Conservation (phyloP, 2,113 vertebrate species). For the Prochilodus magdalenae region DNA sequence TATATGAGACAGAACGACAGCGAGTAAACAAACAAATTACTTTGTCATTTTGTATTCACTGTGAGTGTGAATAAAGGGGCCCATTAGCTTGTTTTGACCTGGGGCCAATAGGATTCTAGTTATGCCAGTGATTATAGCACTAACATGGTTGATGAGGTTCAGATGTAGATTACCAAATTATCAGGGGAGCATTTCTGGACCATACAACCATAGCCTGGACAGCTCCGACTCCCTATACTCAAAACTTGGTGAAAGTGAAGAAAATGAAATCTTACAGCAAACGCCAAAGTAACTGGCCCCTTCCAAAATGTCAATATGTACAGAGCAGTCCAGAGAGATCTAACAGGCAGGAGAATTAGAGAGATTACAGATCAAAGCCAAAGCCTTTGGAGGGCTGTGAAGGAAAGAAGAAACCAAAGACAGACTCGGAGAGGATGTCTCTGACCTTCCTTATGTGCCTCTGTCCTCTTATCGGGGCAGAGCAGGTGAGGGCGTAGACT, state of each 20-base stretch:
- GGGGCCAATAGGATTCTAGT: too few relatives aligned
- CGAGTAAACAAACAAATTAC: too few relatives aligned
- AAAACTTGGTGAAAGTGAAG: neutral
- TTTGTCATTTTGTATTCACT: too few relatives aligned
- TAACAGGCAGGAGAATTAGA: neutral
- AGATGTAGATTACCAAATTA: neutral
- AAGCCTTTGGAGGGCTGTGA: neutral
- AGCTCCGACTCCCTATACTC: neutral
- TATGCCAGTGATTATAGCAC: too few relatives aligned
- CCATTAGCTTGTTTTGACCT: too few relatives aligned
- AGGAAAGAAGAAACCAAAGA: neutral
- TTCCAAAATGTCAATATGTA: neutral
- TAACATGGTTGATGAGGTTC: too few relatives aligned
- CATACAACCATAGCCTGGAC: neutral
- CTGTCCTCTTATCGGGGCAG: neutral
- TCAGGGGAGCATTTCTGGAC: neutral
- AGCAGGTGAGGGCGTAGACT: neutral
- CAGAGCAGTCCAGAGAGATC: neutral
- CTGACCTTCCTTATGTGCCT: neutral
- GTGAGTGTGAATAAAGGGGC: too few relatives aligned
- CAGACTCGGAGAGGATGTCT: neutral
- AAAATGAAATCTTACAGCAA: neutral
- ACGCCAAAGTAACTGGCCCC: neutral
- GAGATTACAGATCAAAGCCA: constrained; percentile 22
- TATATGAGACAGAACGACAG: too few relatives aligned